These are phyloP conservation scores for Drosophila subpulchrella DNA, from an alignment of 1,140 invertebrate genomes.

Conservation along the genomic window DNA sequence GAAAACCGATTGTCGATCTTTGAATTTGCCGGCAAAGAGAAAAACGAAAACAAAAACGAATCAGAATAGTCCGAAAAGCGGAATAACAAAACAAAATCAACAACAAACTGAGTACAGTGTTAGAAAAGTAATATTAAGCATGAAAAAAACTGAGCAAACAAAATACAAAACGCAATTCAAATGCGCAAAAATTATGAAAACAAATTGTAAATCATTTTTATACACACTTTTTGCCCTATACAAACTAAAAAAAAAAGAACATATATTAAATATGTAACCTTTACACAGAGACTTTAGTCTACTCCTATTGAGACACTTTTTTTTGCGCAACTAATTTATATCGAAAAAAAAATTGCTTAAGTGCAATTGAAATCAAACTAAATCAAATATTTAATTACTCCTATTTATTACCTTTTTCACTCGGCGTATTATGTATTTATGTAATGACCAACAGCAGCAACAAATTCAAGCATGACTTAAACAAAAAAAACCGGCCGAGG, in stretches of 20 bases:
- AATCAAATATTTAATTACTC: slow-evolving; percentile 40
- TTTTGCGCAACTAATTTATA: slow-evolving; percentile 44
- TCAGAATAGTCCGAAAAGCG: slow-evolving; percentile 10
- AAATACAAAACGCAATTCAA: slow-evolving; percentile 17
- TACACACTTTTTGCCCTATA: slow-evolving; percentile 15
- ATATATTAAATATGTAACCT: slow-evolving; percentile 20
- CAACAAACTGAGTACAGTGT: slow-evolving; percentile 60
- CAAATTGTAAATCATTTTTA: slow-evolving; percentile 62
- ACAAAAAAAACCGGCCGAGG: background rate
- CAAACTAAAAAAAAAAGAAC: slow-evolving; percentile 9
- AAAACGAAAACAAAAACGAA: slow-evolving; percentile 16
- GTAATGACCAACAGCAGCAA: slow-evolving; percentile 2
- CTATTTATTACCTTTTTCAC: slow-evolving; percentile 35
- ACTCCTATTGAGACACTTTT: slow-evolving; percentile 5
- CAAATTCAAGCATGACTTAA: slow-evolving; percentile 18
- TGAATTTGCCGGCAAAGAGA: slow-evolving; percentile 15
- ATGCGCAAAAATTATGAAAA: slow-evolving; percentile 54
- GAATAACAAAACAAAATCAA: slow-evolving; percentile 41
- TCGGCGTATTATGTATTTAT: slow-evolving; percentile 16
- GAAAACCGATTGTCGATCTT: slow-evolving; percentile 35
- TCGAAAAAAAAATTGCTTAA: slow-evolving; percentile 9
- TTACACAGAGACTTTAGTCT: slow-evolving; percentile 27
- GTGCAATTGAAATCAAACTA: slow-evolving; percentile 19
- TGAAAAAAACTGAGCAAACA: slow-evolving; percentile 24
- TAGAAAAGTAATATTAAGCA: slow-evolving; percentile 37